Conservation (phyloP, 2,888 invertebrate species). For the Thymelicus acteon region DNA sequence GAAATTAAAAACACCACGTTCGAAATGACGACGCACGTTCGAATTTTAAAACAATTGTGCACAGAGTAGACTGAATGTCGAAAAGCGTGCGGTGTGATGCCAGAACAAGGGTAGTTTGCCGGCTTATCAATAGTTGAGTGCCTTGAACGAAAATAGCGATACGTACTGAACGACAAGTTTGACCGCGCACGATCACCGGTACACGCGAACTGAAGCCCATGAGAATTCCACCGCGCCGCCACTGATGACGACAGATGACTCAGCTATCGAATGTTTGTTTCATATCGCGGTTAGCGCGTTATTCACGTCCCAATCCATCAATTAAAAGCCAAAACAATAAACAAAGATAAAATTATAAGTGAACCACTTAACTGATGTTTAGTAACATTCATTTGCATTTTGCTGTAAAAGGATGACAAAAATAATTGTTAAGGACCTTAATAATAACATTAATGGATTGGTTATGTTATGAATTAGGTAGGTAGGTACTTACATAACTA, state of each 20-base stretch:
- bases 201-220: conserved; percentile 73
- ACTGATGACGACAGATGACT: conserved; percentile 63
- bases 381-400: conserved; percentile 8
- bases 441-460: too few species aligned
- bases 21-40: conserved; percentile 17
- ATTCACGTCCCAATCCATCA: conserved; percentile 33
- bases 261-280: conserved; percentile 63
- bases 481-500: too few species aligned
- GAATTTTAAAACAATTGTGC: conserved; percentile 22
- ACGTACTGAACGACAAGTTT: conserved; percentile 53
- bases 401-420: neutral
- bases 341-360: conserved; percentile 28
- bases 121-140: conserved; percentile 55
- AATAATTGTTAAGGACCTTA: neutral
- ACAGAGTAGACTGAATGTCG: conserved; percentile 27
- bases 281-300: conserved; percentile 41
- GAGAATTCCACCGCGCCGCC: conserved; percentile 58
- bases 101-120: conserved; percentile 59
- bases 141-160: conserved; percentile 65
- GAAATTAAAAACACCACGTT: conserved; percentile 48
- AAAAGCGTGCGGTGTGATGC: conserved; percentile 53
- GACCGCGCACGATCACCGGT: conserved; percentile 69
- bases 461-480: too few species aligned
- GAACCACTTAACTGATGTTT: conserved; percentile 10
- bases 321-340: conserved; percentile 36